phyloP scores from a whole-genome alignment of 2,113 vertebrate genomes.

The Ceyx cyanopectus region DNA sequence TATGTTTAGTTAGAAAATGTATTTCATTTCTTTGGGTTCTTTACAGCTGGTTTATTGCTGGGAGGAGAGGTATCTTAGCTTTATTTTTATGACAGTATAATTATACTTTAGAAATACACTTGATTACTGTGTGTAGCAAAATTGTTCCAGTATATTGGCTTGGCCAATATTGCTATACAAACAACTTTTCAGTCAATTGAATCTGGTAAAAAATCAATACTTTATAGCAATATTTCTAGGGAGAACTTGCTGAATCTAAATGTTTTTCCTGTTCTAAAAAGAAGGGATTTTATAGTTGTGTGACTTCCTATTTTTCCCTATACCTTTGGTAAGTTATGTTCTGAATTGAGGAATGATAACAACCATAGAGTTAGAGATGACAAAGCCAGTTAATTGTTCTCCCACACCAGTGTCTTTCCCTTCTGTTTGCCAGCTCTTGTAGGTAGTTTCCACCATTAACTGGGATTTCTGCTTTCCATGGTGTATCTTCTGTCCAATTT shows the following conservation, averaged over 20 bases:
- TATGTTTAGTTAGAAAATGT: constrained; percentile 80
- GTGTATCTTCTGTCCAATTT: neutral
- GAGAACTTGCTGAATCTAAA: constrained; percentile 86
- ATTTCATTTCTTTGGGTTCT: constrained; percentile 77
- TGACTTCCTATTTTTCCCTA: constrained; percentile 31
- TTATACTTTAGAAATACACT: constrained; percentile 94
- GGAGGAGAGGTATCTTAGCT: constrained; percentile 88
- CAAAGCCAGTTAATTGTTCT: neutral
- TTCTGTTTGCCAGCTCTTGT: neutral
- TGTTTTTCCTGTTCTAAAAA: constrained; percentile 69
- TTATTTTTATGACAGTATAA: constrained; percentile 95
- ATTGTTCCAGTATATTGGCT: constrained; percentile 91
- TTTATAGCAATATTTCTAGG: constrained; percentile 84
- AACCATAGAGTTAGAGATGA: neutral
- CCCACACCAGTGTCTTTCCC: neutral
- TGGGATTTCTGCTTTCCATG: neutral
- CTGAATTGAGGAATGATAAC: constrained; percentile 42
- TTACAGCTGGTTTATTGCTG: constrained; percentile 84
- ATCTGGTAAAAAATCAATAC: constrained; percentile 92
- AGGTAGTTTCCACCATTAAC: neutral
- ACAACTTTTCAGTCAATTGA: constrained; percentile 99
- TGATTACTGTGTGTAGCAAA: constrained; percentile 85
- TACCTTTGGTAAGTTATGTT: neutral
- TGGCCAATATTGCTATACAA: constrained; percentile 95
- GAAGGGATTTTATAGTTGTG: constrained; percentile 43